Evolutionary conservation across 2,888 invertebrate species (phyloP), one percentile per base, ranked within the genome.

Genomic region (Apamea crenata): DNA sequence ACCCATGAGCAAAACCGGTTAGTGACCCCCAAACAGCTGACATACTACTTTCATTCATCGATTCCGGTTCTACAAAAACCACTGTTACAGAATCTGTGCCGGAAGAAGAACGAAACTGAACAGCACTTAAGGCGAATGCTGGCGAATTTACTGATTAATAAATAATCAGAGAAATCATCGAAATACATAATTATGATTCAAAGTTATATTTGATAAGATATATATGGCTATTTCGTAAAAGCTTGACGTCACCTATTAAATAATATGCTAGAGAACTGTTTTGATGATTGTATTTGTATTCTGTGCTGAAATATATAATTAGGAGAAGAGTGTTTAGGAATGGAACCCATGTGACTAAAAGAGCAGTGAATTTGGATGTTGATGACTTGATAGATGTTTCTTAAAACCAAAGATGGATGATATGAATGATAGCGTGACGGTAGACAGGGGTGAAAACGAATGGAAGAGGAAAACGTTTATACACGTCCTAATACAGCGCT

Each of bases 31-130:
- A 83, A 83, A 87, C 83, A 83, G 83, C 83, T 83, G 83, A 83
- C 66, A 82, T 69, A 87, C 87, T 87, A 87, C 83, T 87, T 83
- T 87, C 85, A 84, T 88, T 88, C 86, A 88, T 80, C 32, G 59
- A 87, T 80, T 87, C 71, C 80, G 81, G 80, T 67, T 74, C 25
- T 80, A 74, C 56, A 81, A 76, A 79, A 68, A 68, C 56, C 59
- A 47, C 65, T 85, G 50, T 65, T 80, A 75, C 74, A 80, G 75
- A 70, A 70, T 65, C 70, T 70, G 32, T 50, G 25, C 74, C 77
- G 88, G 88, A 88, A 83, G 71, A 78, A 36, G 68, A 65, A 61
- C 56, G 71, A 72, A 74, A 85, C 69, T 65, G 36, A 78, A 40
- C 18, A 72, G 36, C 65, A 77, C 36, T 72, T 75, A 53, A 32